phyloP scores from a whole-genome alignment of 1,140 invertebrate genomes.

The Drosophila simulans region DNA sequence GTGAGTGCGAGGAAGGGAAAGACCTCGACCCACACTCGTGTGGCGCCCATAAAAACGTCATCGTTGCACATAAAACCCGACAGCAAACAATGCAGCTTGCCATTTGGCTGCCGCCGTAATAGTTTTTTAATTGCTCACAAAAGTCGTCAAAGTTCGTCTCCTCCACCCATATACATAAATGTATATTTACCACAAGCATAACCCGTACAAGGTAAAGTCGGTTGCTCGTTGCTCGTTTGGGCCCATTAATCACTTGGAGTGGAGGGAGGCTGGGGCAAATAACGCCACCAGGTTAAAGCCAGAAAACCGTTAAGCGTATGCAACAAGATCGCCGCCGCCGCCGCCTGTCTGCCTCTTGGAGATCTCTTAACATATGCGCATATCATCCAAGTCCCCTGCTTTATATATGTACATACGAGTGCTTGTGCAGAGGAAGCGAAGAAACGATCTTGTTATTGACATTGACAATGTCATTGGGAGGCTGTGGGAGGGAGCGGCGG shows the following conservation, averaged over 20 bases:
- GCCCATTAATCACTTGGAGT: conserved; percentile 63
- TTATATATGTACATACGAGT: neutral
- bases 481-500: neutral
- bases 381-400: conserved; percentile 30
- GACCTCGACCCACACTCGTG: conserved; percentile 51
- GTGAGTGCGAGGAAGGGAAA: neutral
- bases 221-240: conserved; percentile 42
- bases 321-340: conserved; percentile 48
- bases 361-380: conserved; percentile 70
- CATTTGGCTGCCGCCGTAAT: conserved; percentile 47
- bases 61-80: conserved; percentile 55
- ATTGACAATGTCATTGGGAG: conserved; percentile 69
- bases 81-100: conserved; percentile 53
- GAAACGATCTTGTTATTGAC: conserved; percentile 66
- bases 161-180: neutral
- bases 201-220: conserved; percentile 51
- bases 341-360: conserved; percentile 24
- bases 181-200: conserved; percentile 16
- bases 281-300: conserved; percentile 63
- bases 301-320: conserved; percentile 71
- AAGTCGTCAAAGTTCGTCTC: conserved; percentile 44
- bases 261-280: conserved; percentile 14
- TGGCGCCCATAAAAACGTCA: conserved; percentile 75
- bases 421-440: conserved; percentile 12
- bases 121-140: conserved; percentile 79